Percentiles rank a stretch among this genome's conserved stretches.
Conservation (phyloP, 2,888 invertebrate species). For the Sthenelais limicola region DNA sequence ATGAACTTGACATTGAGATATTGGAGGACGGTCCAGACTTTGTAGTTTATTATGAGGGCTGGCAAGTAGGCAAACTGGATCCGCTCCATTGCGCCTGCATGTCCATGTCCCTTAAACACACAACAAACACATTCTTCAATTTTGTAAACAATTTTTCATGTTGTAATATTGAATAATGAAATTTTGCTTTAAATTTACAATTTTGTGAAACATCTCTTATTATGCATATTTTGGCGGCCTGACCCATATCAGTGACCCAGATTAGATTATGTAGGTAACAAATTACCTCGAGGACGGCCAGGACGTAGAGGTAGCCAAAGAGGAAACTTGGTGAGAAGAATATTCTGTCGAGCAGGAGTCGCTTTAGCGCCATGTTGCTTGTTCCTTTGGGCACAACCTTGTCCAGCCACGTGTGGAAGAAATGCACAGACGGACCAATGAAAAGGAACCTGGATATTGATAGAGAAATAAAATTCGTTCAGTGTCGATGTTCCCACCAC, state of each 20-base stretch:
- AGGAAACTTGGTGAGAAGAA: constrained; percentile 34
- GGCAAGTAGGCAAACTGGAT: constrained; percentile 32
- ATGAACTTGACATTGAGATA: constrained; percentile 38
- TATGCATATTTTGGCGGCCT: too few species aligned
- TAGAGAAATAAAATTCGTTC: too few species aligned
- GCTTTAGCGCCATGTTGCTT: constrained; percentile 16
- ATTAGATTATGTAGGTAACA: background rate
- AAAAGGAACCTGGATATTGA: constrained; percentile 38
- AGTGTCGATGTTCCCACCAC: too few species aligned
- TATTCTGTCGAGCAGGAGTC: constrained; percentile 31
- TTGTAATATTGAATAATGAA: too few species aligned
- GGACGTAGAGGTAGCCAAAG: constrained; percentile 27
- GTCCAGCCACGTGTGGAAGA: constrained; percentile 41
- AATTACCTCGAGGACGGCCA: constrained; percentile 33
- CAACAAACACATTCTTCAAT: background rate
- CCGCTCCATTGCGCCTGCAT: constrained; percentile 11
- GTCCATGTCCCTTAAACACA: constrained; percentile 27
- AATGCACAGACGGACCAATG: constrained; percentile 38
- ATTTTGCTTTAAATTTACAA: too few species aligned
- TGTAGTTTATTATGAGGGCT: constrained; percentile 35
- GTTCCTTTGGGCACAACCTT: constrained; percentile 22
- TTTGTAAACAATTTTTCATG: too few species aligned
- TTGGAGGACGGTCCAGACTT: constrained; percentile 34
- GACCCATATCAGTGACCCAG: background rate
- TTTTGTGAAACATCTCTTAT: too few species aligned